Base-by-base conservation (phyloP, 1,140 invertebrate genomes). In the Contarinia nasturtii region DNA sequence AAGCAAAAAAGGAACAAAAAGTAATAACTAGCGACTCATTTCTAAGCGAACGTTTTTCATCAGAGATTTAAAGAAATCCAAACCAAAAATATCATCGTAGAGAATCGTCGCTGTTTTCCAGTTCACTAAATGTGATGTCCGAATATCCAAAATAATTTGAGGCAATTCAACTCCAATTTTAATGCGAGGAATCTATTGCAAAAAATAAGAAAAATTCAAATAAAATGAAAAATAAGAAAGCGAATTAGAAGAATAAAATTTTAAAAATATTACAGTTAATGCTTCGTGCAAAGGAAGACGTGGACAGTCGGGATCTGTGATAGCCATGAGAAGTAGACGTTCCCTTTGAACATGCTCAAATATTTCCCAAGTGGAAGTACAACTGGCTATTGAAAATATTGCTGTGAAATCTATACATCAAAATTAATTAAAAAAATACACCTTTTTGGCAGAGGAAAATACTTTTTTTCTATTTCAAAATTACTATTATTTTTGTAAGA, bases 131-230 rank as follows among this genome's bases (percentile, higher is more conserved):
- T 70, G 64, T 7, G 61, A 63, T 4, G 71, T 72, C 49, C 79
- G 69, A 14, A 84, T 61, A 61, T 87, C 84, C 0, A 82, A 63
- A 11, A 86, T 57, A 5, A 86, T 63, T 66, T 86, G 84, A 0
- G 82, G 71, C 36, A 86, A 56, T 61, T 86, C 84, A 42, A 77
- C 67, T 2, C 80, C 77, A 2, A 64, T 61, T 1, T 64, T 60
- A 3, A 78, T 59, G 44, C 79, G 60, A 0, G 84, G 82, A 21
- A 85, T 57, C 60, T 63, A n/a, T 14, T 17, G 44, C 18, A 19
- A 5, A n/a, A 5, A 14, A 7, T 17, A 38, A 38, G n/a, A n/a
- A 38, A 5, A 12, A 38, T 38, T n/a, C 12, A 17, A 38, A 38
- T n/a, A n/a, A n/a, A n/a, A n/a, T n/a, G n/a, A n/a, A n/a, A n/a